Conservation (phyloP, 2,888 invertebrate genomes). For the Synanthedon vespiformis region DNA sequence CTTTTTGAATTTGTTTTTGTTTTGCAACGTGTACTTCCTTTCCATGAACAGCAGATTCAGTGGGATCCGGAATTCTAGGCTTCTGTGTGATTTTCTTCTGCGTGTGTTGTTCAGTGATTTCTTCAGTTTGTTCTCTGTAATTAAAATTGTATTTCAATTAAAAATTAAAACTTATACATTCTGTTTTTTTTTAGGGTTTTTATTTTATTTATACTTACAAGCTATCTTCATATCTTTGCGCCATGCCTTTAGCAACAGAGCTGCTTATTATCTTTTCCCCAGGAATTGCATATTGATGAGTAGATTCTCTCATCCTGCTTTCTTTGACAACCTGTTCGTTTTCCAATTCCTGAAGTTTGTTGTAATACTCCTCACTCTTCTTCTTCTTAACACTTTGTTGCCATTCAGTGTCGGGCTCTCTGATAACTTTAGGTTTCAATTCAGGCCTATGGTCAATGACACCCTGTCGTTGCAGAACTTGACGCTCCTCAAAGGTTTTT, state of each 20-base stretch:
- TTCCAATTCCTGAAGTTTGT: conserved; percentile 83
- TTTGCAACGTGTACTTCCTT: conserved; percentile 88
- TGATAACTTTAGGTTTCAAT: conserved; percentile 75
- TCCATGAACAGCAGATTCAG: conserved; percentile 88
- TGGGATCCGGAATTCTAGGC: conserved; percentile 76
- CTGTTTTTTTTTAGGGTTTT: not conserved
- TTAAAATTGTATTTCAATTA: not conserved
- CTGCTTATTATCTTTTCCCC: conserved; percentile 83
- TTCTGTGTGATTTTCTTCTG: conserved; percentile 61
- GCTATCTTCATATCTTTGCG: conserved; percentile 84
- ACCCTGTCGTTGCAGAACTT: conserved; percentile 75
- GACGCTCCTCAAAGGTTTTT: conserved; percentile 88
- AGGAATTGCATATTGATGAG: conserved; percentile 86
- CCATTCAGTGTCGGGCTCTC: conserved; percentile 86
- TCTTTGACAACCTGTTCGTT: conserved; percentile 88
- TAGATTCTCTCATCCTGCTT: conserved; percentile 79
- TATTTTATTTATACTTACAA: conserved; percentile 75
- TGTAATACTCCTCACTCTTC: conserved; percentile 87
- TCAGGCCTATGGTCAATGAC: conserved; percentile 74
- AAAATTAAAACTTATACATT: not conserved
- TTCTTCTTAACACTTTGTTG: conserved; percentile 84
- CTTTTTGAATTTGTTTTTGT: conserved; percentile 91
- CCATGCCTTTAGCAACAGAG: conserved; percentile 88
- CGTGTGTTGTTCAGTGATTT: conserved; percentile 51
- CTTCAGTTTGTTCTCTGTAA: conserved; percentile 74